These are phyloP conservation scores for Parnassius orleans DNA, from an alignment of 2,888 invertebrate genomes.

Conservation along the genomic window DNA sequence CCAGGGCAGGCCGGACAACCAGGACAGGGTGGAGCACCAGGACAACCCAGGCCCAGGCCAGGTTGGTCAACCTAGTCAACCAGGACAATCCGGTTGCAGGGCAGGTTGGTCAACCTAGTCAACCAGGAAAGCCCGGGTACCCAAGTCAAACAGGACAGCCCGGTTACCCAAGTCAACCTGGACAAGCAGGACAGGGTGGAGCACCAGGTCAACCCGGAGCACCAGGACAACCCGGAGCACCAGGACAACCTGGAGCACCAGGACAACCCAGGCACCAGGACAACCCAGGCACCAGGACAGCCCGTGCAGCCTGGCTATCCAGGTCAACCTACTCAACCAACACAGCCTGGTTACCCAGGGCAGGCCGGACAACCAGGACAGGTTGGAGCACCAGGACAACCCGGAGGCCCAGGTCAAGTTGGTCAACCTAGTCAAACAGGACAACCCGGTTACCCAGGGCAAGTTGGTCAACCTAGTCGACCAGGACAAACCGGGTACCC, in stretches of 20 bases:
- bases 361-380: slow-evolving; percentile 42
- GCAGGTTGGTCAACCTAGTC: slow-evolving; percentile 34
- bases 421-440: slow-evolving; percentile 25
- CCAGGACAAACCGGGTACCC: slow-evolving; percentile 30
- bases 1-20: slow-evolving; percentile 56
- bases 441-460: slow-evolving; percentile 33
- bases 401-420: slow-evolving; percentile 30
- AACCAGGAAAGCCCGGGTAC: slow-evolving; percentile 31
- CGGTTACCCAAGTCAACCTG: slow-evolving; percentile 42
- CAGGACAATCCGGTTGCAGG: slow-evolving; percentile 37
- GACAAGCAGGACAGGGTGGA: slow-evolving; percentile 41
- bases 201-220: slow-evolving; percentile 32
- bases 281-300: slow-evolving; percentile 39
- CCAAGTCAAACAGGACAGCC: slow-evolving; percentile 33
- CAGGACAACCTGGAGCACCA: slow-evolving; percentile 57
- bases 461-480: slow-evolving; percentile 35
- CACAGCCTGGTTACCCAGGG: slow-evolving; percentile 41
- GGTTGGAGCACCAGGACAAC: slow-evolving; percentile 34
- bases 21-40: slow-evolving; percentile 51
- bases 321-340: slow-evolving; percentile 32
- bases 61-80: too few relatives aligned
- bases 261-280: slow-evolving; percentile 41
- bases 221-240: slow-evolving; percentile 57
- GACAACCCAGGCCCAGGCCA: slow-evolving; percentile 37
- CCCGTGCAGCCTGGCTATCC: slow-evolving; percentile 45